Evolutionary conservation across 2,113 vertebrate genomes (phyloP), one percentile per base, ranked within the genome.

Genomic region (Grallaria varia): DNA sequence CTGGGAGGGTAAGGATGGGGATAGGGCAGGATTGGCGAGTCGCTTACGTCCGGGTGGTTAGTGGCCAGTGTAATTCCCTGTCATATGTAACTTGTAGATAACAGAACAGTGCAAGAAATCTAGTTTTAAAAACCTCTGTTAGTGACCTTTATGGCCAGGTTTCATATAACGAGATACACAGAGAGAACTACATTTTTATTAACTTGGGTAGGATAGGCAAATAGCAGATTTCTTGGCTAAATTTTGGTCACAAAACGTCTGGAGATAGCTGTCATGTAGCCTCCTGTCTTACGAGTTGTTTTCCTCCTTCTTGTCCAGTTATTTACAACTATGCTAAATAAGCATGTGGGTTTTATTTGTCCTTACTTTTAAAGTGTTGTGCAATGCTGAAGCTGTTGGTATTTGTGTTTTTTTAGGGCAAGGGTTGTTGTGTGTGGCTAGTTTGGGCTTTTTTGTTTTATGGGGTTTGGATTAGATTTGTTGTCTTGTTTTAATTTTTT

Each of bases 111-210:
- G 20, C 55, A 24, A 59, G 56, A 55, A 53, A 62, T 47, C 11
- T 14, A 20, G 25, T 37, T 37, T 42, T 35, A 9, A 56, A 81
- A 37, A 9, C 14, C 3, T 62, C 0, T 16, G 1, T 35, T 35
- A 19, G 20, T 49, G 33, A 11, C 23, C 10, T 52, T 64, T 40
- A 8, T 21, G n/a, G 39, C 21, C 44, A 59, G 28, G 18, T 44
- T 84, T 8, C 2, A 0, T 66, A 2, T 25, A 28, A n/a, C 8
- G n/a, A 55, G 37, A 10, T 73, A 37, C 0, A 1, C 4, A 5
- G 62, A n/a, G 40, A 69, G 21, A 19, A 37, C 35, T 72, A 62
- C 28, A 33, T 21, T 72, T 56, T 50, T 40, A 9, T 33, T 69
- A 39, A 44, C 9, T n/a, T 44, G 27, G 3, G 14, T 68, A 64